Conservation (phyloP, 2,113 vertebrate species). For the Dromas ardeola region DNA sequence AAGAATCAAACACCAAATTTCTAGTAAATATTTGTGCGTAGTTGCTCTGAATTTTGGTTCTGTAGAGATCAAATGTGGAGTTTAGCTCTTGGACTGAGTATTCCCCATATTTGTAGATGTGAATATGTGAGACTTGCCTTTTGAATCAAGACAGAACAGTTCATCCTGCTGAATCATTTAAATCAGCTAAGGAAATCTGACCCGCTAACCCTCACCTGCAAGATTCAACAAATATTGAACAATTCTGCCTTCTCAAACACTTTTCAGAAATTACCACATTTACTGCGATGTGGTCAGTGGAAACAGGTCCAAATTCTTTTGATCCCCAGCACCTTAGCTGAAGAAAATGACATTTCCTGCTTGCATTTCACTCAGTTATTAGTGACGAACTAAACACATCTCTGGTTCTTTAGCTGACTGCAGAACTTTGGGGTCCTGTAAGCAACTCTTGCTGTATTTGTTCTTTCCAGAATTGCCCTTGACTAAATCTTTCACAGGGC, state of each 20-base stretch:
- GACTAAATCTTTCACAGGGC: neutral
- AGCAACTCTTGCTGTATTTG: neutral
- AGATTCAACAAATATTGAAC: neutral
- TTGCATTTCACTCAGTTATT: neutral
- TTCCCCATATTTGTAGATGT: neutral
- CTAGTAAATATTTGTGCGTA: neutral
- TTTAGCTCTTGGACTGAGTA: neutral
- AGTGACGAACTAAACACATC: neutral
- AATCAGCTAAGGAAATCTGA: neutral
- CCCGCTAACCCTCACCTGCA: neutral
- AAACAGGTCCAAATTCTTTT: neutral
- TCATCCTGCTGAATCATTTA: neutral
- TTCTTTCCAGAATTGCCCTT: neutral
- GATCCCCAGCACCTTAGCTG: neutral
- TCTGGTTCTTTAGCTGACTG: neutral
- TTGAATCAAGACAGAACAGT: neutral
- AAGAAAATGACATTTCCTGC: neutral
- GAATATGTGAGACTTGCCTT: neutral
- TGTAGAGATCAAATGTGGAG: neutral
- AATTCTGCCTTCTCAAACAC: neutral
- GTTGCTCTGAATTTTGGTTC: neutral
- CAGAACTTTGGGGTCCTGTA: neutral
- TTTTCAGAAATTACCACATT: neutral
- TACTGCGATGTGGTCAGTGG: neutral
- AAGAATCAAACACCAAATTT: neutral